Evolutionary conservation across 2,797 vertebrate species (phyloP).

Genomic region (Trachops cirrhosus): DNA sequence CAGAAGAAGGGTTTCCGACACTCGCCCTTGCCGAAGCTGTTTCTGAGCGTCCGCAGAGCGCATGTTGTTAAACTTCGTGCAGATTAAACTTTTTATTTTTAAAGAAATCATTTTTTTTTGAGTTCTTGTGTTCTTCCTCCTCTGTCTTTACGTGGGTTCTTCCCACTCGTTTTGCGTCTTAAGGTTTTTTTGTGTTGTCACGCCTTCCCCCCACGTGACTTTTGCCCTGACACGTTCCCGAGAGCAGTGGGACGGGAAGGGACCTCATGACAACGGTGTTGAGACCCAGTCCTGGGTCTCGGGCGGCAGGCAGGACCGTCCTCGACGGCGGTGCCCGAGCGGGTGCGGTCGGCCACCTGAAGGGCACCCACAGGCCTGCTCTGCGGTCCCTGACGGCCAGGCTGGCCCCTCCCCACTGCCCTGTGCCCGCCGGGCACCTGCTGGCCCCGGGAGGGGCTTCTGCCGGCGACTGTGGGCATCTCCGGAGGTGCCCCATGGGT

Average conservation of each 20-base stretch:
- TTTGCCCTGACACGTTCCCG: background rate
- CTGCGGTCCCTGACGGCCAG: background rate
- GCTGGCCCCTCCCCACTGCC: accelerated
- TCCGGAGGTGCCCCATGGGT: background rate
- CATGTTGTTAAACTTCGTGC: background rate
- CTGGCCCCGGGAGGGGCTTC: background rate
- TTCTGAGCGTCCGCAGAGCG: background rate
- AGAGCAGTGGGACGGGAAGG: background rate
- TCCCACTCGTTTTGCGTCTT: background rate
- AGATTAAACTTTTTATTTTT: constrained; percentile 44
- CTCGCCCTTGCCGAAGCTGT: background rate
- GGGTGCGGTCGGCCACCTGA: background rate
- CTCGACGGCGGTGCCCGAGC: no score
- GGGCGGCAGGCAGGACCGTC: background rate
- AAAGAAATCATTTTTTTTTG: background rate
- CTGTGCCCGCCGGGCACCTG: background rate
- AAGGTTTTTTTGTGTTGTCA: background rate
- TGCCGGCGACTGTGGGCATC: background rate
- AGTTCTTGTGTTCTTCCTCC: background rate
- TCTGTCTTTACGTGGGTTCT: background rate
- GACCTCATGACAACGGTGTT: background rate
- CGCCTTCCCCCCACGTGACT: background rate
- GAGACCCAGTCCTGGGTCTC: background rate
- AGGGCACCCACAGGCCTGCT: background rate
- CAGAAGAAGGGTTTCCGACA: background rate